Conservation (phyloP, 2,113 vertebrate genomes). For the Plecturocebus donacophilus region DNA sequence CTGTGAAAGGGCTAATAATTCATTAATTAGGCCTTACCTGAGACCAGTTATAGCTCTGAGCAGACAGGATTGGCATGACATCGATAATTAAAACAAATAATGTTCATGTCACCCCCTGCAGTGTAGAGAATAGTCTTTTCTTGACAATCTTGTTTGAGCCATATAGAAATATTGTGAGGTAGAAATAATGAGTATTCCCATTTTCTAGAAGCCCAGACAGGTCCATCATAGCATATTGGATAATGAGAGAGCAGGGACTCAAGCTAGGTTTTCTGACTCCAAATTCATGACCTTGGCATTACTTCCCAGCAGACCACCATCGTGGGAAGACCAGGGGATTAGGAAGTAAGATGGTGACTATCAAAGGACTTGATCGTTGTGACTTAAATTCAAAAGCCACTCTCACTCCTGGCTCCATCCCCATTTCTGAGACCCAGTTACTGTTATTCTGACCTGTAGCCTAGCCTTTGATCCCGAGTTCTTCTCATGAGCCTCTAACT, state of each 20-base stretch:
- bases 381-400: not conserved
- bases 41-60: not conserved
- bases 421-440: not conserved
- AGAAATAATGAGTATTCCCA: not conserved
- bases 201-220: not conserved
- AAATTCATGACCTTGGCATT: not conserved
- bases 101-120: not conserved
- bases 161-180: not conserved
- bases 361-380: not conserved
- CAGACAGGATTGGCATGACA: not conserved
- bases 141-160: not conserved
- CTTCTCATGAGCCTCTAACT: not conserved
- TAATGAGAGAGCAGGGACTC: not conserved
- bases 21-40: not conserved
- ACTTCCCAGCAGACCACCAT: not conserved
- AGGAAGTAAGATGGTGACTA: not conserved
- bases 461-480: not conserved
- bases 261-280: not conserved
- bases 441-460: not conserved
- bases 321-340: rapidly evolving
- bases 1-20: not conserved
- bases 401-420: not conserved
- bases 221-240: not conserved
- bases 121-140: not conserved
- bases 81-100: not conserved